Base-by-base conservation (phyloP, 2,888 invertebrate species). In the Diplolepis rosae region DNA sequence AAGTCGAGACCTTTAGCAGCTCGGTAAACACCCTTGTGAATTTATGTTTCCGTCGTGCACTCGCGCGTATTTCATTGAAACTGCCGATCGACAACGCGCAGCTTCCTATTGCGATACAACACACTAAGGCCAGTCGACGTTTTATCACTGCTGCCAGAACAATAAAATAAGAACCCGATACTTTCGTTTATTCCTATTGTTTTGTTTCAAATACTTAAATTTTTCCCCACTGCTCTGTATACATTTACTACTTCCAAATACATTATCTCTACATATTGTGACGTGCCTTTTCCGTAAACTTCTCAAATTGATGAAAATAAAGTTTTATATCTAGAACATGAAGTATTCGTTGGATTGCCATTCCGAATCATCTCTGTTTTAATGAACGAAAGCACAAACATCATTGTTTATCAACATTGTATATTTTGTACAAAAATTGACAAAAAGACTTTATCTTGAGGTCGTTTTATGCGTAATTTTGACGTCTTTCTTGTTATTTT, bases 11-110 rank as follows among this genome's bases (percentile, higher is more conserved):
- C 78, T 75, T 75, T 71, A 69, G 74, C 75, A 72, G 73, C 76
- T 73, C 75, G 75, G 75, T 75, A 77, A 78, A 75, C 73, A 75
- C 76, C 72, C 74, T 71, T 70, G 72, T 72, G 71, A 81, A 83
- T 83, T 82, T 80, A 83, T 82, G 81, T 79, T 78, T 76, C 74
- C 78, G 77, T 71, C 76, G 74, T 73, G 72, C 72, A 71, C 61
- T 76, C 74, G 74, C 76, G 74, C 68, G 77, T 65, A 65, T 70
- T 65, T 73, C 73, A 76, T 75, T 76, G 73, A 69, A 71, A 70
- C 54, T 72, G 70, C 75, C 76, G 79, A 77, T 79, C 76, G 77
- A 77, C 76, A 75, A 76, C 75, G 73, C 74, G 80, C 76, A 69
- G 75, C 79, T 78, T 79, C 77, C 77, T 72, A 80, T 79, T 74